Base-by-base conservation (phyloP, 2,888 invertebrate genomes). In the Gonocerus acuteangulatus region DNA sequence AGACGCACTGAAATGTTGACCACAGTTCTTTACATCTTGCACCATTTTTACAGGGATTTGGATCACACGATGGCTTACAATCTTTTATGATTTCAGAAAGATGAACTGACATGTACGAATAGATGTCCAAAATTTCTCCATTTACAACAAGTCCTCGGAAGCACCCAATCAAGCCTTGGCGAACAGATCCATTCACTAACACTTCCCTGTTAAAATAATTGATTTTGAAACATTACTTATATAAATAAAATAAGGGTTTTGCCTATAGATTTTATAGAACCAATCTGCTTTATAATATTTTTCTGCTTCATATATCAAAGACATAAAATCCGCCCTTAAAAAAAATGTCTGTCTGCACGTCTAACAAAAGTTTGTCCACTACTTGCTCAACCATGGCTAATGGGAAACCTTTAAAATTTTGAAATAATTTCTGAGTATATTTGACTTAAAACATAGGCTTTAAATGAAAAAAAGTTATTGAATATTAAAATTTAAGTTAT, bases 51-150 rank as follows among this genome's bases (percentile, higher is more conserved):
- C 95, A 95, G 7, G 94, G 94, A 72, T 92, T 92, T 0, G 93
- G 92, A 67, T 91, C 90, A 74, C 95, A 95, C 0, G 92, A 92
- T 0, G 94, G 93, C 72, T 89, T 90, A 72, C 95, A 95, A 72
- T 93, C 92, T 73, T 89, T 88, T 63, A 91, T 90, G 65, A 95
- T 93, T 74, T 92, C 93, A 51, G 89, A 89, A 58, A 92, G 76
- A 76, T 92, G 91, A 27, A 91, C 91, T 42, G 90, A 89, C 88
- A 89, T 91, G 74, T 92, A 92, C 68, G 89, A 89, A 75, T 92
- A 89, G 67, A 95, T 89, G 71, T 94, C 91, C 44, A 94, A 77
- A 65, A 92, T 87, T 77, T 89, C 89, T 16, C 91, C 90, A 71
- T 95, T 95, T 19, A 95, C 92, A 0, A 92, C 89, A 54, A 95